Percentiles rank a stretch among this genome's conserved stretches.
phyloP scores from a whole-genome alignment of 2,888 invertebrate species.

The Dichetophora obliterata region DNA sequence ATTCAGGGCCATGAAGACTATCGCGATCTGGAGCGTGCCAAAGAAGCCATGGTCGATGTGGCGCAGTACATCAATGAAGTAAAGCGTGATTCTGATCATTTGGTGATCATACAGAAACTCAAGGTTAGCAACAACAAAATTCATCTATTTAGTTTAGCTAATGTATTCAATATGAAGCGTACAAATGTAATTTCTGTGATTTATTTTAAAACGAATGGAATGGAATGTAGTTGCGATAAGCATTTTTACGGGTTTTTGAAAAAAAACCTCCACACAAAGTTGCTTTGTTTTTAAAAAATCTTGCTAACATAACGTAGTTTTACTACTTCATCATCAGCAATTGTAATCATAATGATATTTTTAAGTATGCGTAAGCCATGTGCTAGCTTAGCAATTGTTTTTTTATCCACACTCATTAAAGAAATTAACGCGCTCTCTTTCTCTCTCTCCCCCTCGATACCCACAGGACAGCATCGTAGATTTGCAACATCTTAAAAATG shows the following conservation, averaged over 20 bases:
- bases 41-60: conserved; percentile 96
- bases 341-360: too few relatives aligned
- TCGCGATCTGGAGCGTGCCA: conserved; percentile 84
- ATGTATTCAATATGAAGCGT: too few relatives aligned
- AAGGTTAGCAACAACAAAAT: conserved; percentile 73
- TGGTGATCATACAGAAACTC: conserved; percentile 90
- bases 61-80: conserved; percentile 98
- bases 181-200: too few relatives aligned
- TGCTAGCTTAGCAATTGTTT: too few relatives aligned
- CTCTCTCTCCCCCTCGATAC: neutral
- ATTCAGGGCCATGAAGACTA: conserved; percentile 86
- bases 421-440: neutral
- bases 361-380: too few relatives aligned
- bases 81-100: conserved; percentile 94
- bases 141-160: neutral
- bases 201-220: too few relatives aligned
- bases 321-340: too few relatives aligned
- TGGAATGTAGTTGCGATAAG: too few relatives aligned
- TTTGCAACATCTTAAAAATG: conserved; percentile 81
- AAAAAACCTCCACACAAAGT: too few relatives aligned
- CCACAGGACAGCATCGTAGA: conserved; percentile 82
- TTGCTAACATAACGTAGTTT: too few relatives aligned
- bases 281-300: too few relatives aligned
- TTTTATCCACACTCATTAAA: neutral
- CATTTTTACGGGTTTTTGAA: too few relatives aligned